Conservation (phyloP, 2,113 vertebrate genomes). For the Rhizomys pruinosus region DNA sequence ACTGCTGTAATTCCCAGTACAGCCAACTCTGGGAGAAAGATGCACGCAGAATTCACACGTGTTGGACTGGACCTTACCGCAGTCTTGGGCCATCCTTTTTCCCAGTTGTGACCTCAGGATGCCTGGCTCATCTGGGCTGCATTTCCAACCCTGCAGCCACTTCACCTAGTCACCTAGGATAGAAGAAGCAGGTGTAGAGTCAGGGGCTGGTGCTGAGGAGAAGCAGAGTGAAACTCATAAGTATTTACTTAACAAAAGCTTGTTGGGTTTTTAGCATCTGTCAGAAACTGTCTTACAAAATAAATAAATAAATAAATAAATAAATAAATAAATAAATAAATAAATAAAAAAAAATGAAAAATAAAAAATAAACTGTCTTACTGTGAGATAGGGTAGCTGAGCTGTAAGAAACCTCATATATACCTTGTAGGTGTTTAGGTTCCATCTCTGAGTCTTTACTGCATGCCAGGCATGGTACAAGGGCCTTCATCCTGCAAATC, state of each 20-base stretch:
- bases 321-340: too few species aligned
- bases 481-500: background rate
- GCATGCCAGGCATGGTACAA: background rate
- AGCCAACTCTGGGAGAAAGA: background rate
- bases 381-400: too few species aligned
- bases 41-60: background rate
- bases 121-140: background rate
- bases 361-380: too few species aligned
- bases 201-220: background rate
- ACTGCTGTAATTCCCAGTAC: background rate
- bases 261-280: background rate
- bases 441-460: background rate
- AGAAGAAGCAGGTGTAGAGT: background rate
- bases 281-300: too few species aligned
- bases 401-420: background rate
- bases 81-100: background rate
- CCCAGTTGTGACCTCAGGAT: background rate
- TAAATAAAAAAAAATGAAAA: too few species aligned
- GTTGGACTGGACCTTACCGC: background rate
- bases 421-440: background rate
- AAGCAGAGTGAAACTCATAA: background rate
- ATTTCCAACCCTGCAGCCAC: background rate
- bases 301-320: too few species aligned
- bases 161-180: background rate
- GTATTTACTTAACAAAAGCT: constrained; percentile 8